Evolutionary conservation across 2,113 vertebrate species (phyloP).

Genomic region (Pollimyrus isidori): DNA sequence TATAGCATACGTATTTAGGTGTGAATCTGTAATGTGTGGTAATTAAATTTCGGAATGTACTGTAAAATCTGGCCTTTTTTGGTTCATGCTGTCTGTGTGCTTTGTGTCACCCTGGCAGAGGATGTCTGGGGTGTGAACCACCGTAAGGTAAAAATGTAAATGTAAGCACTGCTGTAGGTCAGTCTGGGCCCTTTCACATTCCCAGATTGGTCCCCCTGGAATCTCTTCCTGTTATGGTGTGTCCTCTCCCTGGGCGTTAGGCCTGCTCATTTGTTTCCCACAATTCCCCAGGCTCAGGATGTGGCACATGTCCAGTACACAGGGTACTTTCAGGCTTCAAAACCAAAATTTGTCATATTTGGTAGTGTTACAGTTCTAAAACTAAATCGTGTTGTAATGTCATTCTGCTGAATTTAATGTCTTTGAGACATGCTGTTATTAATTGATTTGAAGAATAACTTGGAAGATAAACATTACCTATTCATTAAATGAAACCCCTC

Average conservation of each 20-base stretch:
- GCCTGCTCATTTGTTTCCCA: neutral
- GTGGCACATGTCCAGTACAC: neutral
- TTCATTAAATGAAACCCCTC: neutral
- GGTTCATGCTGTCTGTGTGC: neutral
- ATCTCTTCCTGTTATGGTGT: neutral
- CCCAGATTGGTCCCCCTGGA: neutral
- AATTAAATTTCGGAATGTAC: neutral
- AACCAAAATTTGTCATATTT: neutral
- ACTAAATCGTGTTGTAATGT: neutral
- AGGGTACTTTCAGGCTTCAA: neutral
- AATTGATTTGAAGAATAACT: slow-evolving; percentile 1
- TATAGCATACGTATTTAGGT: neutral
- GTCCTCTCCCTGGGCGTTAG: neutral
- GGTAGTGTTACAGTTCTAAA: neutral
- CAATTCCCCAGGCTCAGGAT: neutral
- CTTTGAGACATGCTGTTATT: neutral
- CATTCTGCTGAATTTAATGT: neutral
- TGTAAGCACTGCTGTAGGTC: neutral
- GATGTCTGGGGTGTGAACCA: neutral
- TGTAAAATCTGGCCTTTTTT: neutral
- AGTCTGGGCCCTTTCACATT: neutral
- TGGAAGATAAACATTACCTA: neutral
- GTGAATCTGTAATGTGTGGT: neutral
- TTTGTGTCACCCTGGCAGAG: neutral
- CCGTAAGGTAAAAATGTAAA: neutral